Evolutionary conservation across 2,888 invertebrate species (phyloP).

Genomic region (Alentia gelatinosa): DNA sequence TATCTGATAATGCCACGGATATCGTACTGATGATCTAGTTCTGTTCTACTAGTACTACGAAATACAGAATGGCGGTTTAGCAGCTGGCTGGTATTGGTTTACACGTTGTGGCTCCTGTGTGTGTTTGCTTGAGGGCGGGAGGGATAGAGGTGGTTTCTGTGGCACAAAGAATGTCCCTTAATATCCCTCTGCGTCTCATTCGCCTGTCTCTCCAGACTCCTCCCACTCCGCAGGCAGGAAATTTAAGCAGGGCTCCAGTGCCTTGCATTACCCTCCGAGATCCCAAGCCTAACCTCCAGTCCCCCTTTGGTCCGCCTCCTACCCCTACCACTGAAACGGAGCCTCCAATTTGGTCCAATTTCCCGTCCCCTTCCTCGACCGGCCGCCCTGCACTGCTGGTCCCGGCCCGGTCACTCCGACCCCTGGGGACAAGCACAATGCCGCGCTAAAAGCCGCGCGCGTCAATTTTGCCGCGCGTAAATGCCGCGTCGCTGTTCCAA

Average conservation of each 20-base stretch:
- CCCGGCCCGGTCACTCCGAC: not conserved
- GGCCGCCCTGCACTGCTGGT: not conserved
- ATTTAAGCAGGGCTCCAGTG: not conserved
- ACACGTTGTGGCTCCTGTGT: not conserved
- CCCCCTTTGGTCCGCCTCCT: not conserved
- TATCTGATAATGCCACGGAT: too few species aligned
- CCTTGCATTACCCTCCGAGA: not conserved
- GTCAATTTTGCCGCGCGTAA: not conserved
- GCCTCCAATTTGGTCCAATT: slow-evolving; percentile 20
- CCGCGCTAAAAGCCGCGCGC: not conserved
- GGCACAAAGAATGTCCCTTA: too few species aligned
- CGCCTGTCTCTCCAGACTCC: not conserved
- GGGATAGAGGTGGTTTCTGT: too few species aligned
- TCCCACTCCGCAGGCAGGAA: not conserved
- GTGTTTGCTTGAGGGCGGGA: not conserved
- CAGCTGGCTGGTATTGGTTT: not conserved
- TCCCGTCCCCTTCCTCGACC: not conserved
- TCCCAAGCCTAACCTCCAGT: too few species aligned
- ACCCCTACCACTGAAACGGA: not conserved
- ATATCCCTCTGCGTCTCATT: not conserved
- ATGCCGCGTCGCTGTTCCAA: slow-evolving; percentile 4
- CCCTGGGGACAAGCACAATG: slow-evolving; percentile 11
- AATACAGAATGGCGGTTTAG: too few species aligned
- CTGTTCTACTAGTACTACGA: too few species aligned
- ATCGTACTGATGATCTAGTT: too few species aligned